phyloP scores from a whole-genome alignment of 2,888 invertebrate species.

The Pseudococcus viburni region DNA sequence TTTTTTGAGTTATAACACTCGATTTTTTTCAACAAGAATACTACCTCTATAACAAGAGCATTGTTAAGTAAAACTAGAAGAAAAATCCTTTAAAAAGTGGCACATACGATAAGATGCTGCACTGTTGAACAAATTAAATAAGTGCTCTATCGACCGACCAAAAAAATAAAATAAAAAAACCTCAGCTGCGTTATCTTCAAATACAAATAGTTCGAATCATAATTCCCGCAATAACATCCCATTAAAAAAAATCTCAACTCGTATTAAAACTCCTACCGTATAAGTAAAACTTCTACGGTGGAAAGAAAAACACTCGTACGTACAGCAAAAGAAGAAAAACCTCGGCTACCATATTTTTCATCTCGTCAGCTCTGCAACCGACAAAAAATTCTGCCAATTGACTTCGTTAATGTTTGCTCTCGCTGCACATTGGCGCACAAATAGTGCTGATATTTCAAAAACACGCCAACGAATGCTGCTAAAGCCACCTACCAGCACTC shows the following conservation, averaged over 20 bases:
- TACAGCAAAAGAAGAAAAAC: background rate
- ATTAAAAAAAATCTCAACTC: background rate
- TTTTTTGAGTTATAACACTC: too few relatives aligned
- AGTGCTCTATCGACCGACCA: background rate
- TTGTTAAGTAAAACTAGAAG: too few relatives aligned
- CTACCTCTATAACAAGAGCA: too few relatives aligned
- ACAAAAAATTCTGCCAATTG: constrained; percentile 8
- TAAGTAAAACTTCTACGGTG: background rate
- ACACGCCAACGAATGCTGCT: background rate
- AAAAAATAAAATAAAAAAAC: background rate
- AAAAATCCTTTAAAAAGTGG: too few relatives aligned
- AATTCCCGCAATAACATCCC: background rate
- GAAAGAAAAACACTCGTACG: background rate
- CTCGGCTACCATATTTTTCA: background rate
- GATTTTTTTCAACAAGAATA: too few relatives aligned
- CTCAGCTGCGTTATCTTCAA: background rate
- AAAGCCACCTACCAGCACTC: background rate
- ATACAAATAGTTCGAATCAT: background rate
- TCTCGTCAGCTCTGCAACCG: background rate
- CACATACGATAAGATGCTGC: too few relatives aligned
- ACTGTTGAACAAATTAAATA: background rate
- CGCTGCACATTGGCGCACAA: background rate
- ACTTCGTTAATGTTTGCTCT: constrained; percentile 20
- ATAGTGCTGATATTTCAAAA: constrained; percentile 4
- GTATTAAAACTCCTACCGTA: background rate